phyloP scores from a whole-genome alignment of 2,113 vertebrate genomes.

The Poicephalus gulielmi region DNA sequence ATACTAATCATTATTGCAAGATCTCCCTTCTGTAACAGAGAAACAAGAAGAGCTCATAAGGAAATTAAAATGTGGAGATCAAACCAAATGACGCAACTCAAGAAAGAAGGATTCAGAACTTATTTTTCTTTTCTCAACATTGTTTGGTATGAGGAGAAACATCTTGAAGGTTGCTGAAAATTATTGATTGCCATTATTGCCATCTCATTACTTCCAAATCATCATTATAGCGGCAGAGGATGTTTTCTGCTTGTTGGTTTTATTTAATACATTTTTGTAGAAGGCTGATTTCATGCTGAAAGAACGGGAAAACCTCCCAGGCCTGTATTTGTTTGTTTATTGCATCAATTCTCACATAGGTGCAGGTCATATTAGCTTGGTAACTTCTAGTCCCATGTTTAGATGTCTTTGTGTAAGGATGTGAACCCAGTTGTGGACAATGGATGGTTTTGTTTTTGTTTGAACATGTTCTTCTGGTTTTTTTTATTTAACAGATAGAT shows the following conservation, averaged over 20 bases:
- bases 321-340: neutral
- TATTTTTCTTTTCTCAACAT: neutral
- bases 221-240: neutral
- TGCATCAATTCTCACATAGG: neutral
- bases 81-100: neutral
- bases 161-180: neutral
- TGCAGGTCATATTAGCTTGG: neutral
- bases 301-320: neutral
- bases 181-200: neutral
- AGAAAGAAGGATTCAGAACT: neutral
- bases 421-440: neutral
- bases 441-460: neutral
- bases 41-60: neutral
- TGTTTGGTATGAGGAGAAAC: neutral
- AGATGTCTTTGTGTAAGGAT: neutral
- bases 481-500: conserved; percentile 79
- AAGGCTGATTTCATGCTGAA: neutral
- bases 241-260: neutral
- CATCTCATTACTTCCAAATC: neutral
- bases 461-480: neutral
- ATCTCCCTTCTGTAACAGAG: neutral
- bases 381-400: neutral
- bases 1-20: neutral
- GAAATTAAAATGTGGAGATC: neutral
- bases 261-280: neutral